phyloP scores from a whole-genome alignment of 2,797 vertebrate species.

The Hypotaenidia philippensis region DNA sequence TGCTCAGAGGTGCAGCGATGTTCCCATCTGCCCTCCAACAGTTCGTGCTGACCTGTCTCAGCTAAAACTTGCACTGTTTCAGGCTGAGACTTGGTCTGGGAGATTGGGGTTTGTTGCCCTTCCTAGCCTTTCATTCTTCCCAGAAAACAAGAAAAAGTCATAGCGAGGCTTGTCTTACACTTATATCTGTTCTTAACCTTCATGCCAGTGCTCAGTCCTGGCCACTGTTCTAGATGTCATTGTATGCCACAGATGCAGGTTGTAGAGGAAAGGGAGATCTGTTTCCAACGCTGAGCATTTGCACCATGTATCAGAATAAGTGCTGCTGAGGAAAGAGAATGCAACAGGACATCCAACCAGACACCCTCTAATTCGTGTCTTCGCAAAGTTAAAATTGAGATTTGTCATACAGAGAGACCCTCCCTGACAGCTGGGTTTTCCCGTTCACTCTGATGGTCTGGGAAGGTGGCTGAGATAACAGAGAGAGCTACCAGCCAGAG shows the following conservation, averaged over 20 bases:
- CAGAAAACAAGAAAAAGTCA: background rate
- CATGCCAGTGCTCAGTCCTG: rapidly evolving
- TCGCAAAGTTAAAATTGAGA: background rate
- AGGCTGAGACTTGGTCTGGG: background rate
- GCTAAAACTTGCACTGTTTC: background rate
- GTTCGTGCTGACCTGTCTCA: background rate
- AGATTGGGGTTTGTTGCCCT: background rate
- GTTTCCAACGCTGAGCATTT: background rate
- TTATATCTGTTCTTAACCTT: background rate
- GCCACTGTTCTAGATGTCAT: background rate
- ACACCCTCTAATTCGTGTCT: background rate
- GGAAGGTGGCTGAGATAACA: background rate
- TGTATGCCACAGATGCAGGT: background rate
- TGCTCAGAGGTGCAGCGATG: background rate
- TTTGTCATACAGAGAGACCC: background rate
- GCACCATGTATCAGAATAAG: background rate
- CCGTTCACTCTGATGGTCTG: background rate
- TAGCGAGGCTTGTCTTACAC: background rate
- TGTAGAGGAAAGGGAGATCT: background rate
- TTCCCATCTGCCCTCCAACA: background rate
- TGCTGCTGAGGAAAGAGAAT: background rate
- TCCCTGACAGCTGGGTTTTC: background rate
- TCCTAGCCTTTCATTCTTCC: background rate
- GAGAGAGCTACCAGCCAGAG: background rate
- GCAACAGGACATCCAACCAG: background rate